Conservation (phyloP, 1,140 invertebrate species). For the Bombus soroeensis region DNA sequence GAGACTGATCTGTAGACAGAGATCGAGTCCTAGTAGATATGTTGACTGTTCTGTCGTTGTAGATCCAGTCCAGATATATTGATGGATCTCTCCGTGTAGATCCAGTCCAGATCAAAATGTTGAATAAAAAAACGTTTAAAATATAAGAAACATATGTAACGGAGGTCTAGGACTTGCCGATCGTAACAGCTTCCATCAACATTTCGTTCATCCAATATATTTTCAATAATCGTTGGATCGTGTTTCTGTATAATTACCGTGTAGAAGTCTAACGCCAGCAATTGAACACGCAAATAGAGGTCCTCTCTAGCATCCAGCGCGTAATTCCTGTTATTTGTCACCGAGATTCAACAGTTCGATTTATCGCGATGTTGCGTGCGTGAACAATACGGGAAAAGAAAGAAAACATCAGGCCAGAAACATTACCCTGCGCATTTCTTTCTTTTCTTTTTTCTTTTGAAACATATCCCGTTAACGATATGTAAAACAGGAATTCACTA, state of each 20-base stretch:
- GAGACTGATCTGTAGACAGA: too few relatives aligned
- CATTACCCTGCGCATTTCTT: neutral
- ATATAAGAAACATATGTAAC: neutral
- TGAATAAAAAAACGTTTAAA: neutral
- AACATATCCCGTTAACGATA: neutral
- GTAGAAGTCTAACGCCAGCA: slow-evolving; percentile 6
- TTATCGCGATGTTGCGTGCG: slow-evolving; percentile 31
- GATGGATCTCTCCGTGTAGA: too few relatives aligned
- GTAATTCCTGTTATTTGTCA: slow-evolving; percentile 52
- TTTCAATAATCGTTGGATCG: neutral
- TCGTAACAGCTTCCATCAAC: neutral
- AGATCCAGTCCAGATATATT: too few relatives aligned
- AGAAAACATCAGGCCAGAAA: neutral
- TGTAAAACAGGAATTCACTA: neutral
- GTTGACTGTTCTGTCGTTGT: too few relatives aligned
- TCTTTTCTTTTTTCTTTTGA: neutral
- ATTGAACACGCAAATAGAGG: slow-evolving; percentile 39
- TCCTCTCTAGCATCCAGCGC: too few relatives aligned
- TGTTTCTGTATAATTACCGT: slow-evolving; percentile 35
- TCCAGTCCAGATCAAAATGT: too few relatives aligned
- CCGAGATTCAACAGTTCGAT: slow-evolving; percentile 22
- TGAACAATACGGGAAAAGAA: slow-evolving; percentile 4
- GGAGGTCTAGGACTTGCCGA: neutral
- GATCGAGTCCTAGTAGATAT: too few relatives aligned
- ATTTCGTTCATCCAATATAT: neutral